A percentile compares a stretch with the other conserved stretches of the same genome.
Evolutionary conservation across 1,140 invertebrate genomes (phyloP).

Genomic region (Muscidifurax raptorellus): DNA sequence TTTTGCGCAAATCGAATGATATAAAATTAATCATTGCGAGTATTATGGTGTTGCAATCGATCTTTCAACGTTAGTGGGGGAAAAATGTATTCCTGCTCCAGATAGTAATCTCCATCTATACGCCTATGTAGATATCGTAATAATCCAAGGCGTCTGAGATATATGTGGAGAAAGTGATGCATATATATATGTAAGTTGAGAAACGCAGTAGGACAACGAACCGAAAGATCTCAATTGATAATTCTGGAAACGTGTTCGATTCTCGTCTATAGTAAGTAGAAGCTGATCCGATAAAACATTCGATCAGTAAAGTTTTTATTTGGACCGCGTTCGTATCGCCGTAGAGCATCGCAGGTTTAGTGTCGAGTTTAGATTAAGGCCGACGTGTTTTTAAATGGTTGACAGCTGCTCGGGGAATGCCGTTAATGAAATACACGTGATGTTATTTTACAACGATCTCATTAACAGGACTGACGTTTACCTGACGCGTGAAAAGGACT

Average conservation of each 20-base stretch:
- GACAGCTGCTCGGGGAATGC: slow-evolving; percentile 16
- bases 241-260: neutral
- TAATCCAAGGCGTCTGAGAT: neutral
- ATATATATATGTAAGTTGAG: neutral
- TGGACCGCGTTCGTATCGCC: neutral
- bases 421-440: neutral
- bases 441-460: slow-evolving; percentile 14
- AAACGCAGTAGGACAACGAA: neutral
- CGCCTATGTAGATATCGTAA: too few relatives aligned
- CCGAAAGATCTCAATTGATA: neutral
- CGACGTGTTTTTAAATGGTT: slow-evolving; percentile 19
- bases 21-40: too few relatives aligned
- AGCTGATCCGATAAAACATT: neutral
- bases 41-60: too few relatives aligned
- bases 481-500: neutral
- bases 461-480: slow-evolving; percentile 21
- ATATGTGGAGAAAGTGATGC: neutral
- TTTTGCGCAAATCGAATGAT: too few relatives aligned
- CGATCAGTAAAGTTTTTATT: neutral
- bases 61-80: too few relatives aligned
- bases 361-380: neutral
- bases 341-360: neutral
- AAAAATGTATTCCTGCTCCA: too few relatives aligned
- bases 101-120: too few relatives aligned
- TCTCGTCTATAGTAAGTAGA: neutral